phyloP scores from a whole-genome alignment of 92 coral and sea anemone species.

The Ricordea florida region DNA sequence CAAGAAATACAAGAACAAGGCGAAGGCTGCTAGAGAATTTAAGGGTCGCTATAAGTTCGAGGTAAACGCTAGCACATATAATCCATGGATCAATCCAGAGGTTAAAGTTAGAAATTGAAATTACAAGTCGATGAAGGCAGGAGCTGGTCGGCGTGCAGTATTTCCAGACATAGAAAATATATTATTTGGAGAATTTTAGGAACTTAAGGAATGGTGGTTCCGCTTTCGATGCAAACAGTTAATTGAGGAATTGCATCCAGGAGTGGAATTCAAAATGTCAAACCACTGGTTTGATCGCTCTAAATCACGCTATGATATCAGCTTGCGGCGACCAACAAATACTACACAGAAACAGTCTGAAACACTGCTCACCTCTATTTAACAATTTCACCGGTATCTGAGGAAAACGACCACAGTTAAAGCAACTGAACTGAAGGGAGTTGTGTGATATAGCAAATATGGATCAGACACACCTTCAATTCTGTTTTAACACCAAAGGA shows the following conservation, averaged over 20 bases:
- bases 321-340: slow-evolving; percentile 27
- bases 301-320: slow-evolving; percentile 42
- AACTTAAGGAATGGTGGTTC: slow-evolving; percentile 49
- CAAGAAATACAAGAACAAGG: slow-evolving; percentile 47
- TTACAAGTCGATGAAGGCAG: slow-evolving; percentile 26
- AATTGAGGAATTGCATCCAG: slow-evolving; percentile 55
- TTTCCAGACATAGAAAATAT: slow-evolving; percentile 50
- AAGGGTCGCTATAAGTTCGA: slow-evolving; percentile 40
- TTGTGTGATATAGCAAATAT: slow-evolving; percentile 38
- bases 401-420: slow-evolving; percentile 31
- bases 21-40: slow-evolving; percentile 53
- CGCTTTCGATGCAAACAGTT: slow-evolving; percentile 36
- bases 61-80: slow-evolving; percentile 35
- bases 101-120: slow-evolving; percentile 30
- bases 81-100: slow-evolving; percentile 34
- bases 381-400: slow-evolving; percentile 47
- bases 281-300: slow-evolving; percentile 45
- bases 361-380: slow-evolving; percentile 30
- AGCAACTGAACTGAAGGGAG: slow-evolving; percentile 28
- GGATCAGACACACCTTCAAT: slow-evolving; percentile 10
- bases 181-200: slow-evolving; percentile 19
- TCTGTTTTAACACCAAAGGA: slow-evolving; percentile 46
- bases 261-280: slow-evolving; percentile 65
- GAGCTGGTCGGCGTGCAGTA: slow-evolving; percentile 51
- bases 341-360: slow-evolving; percentile 50